Evolutionary conservation across 1,140 invertebrate genomes (phyloP).

Genomic region (Pogonomyrmex californicus): DNA sequence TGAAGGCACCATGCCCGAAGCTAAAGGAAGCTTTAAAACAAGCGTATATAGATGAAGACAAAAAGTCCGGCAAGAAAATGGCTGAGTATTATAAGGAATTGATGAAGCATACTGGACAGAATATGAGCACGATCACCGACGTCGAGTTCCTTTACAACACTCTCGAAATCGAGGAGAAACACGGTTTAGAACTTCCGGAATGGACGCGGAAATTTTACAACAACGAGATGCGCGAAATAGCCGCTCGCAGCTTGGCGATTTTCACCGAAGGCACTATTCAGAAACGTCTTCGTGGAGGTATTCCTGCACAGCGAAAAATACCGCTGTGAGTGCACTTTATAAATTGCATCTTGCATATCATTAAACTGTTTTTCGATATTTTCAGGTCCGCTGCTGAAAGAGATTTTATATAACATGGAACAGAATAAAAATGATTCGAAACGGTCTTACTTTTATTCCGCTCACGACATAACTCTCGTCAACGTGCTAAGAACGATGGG

Average conservation of each 20-base stretch:
- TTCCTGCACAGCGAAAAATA: slow-evolving; percentile 7
- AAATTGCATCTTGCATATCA: background rate
- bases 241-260: slow-evolving; percentile 90
- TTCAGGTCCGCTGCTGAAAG: slow-evolving; percentile 84
- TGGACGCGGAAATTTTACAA: slow-evolving; percentile 92
- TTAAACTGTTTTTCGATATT: background rate
- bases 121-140: slow-evolving; percentile 89
- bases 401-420: slow-evolving; percentile 84
- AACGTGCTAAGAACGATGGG: slow-evolving; percentile 90
- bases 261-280: slow-evolving; percentile 91
- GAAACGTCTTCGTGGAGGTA: slow-evolving; percentile 91
- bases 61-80: slow-evolving; percentile 58
- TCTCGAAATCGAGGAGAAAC: slow-evolving; percentile 89
- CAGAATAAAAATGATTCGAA: slow-evolving; percentile 77
- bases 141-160: slow-evolving; percentile 93
- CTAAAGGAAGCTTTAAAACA: slow-evolving; percentile 88
- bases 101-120: slow-evolving; percentile 89
- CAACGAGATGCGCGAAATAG: slow-evolving; percentile 89
- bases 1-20: slow-evolving; percentile 89
- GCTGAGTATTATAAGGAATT: slow-evolving; percentile 89
- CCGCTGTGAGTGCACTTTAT: background rate
- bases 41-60: slow-evolving; percentile 84
- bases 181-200: slow-evolving; percentile 90
- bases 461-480: slow-evolving; percentile 92
- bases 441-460: slow-evolving; percentile 90